These are phyloP conservation scores for Psittacula echo DNA, from an alignment of 2,797 vertebrate genomes.

Conservation along the genomic window DNA sequence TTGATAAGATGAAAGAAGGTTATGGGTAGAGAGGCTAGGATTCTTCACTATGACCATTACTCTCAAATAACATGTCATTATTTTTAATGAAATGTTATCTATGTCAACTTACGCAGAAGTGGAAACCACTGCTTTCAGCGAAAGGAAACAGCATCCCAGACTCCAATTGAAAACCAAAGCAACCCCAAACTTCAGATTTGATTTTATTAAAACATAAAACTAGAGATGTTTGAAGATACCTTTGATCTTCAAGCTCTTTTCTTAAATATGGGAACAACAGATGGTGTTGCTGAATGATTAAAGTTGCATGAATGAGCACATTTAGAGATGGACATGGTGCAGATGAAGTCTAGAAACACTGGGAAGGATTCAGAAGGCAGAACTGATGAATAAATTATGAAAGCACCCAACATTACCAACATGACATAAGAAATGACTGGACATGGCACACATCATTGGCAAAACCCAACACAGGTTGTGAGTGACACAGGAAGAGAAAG, in stretches of 20 bases:
- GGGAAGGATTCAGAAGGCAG: background rate
- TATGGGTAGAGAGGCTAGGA: background rate
- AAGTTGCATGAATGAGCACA: background rate
- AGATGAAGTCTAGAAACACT: background rate
- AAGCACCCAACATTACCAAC: background rate
- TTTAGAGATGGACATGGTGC: background rate
- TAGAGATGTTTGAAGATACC: background rate
- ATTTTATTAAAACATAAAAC: background rate
- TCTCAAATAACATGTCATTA: slow-evolving; percentile 11
- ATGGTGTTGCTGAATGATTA: background rate
- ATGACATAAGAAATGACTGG: background rate
- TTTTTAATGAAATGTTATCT: background rate
- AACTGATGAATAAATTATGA: background rate
- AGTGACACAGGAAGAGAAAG: background rate
- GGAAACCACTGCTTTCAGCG: background rate
- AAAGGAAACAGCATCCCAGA: background rate
- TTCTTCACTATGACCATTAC: background rate
- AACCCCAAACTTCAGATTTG: background rate
- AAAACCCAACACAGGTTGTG: background rate
- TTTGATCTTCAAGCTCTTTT: slow-evolving; percentile 29
- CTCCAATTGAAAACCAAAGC: background rate
- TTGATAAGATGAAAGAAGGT: background rate
- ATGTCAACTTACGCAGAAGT: background rate
- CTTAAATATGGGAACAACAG: slow-evolving; percentile 12
- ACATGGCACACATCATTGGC: background rate